Evolutionary conservation across 2,888 invertebrate species (phyloP).

Genomic region (Alloplasta piceator): DNA sequence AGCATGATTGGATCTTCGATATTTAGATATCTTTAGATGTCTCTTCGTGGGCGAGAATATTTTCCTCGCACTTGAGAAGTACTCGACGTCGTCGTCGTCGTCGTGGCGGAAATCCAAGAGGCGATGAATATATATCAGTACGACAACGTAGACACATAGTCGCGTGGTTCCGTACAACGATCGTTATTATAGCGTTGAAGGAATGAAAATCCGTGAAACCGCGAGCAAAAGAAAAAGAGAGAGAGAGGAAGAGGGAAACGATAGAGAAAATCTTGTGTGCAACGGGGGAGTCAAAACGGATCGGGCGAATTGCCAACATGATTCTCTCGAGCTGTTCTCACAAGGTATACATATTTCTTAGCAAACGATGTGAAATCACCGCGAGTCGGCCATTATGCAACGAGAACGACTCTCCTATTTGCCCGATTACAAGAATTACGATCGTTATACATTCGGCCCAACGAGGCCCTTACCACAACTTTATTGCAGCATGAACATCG

Average conservation of each 20-base stretch:
- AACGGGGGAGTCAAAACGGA: slow-evolving; percentile 67
- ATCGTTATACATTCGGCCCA: too few relatives aligned
- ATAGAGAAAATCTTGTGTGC: slow-evolving; percentile 47
- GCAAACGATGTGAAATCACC: slow-evolving; percentile 26
- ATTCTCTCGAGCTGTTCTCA: slow-evolving; percentile 29
- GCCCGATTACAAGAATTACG: too few relatives aligned
- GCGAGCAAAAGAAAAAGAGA: slow-evolving; percentile 25
- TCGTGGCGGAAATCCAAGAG: slow-evolving; percentile 48
- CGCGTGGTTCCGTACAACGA: slow-evolving; percentile 12
- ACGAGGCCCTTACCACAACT: too few relatives aligned
- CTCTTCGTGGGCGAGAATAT: neutral
- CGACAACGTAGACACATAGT: slow-evolving; percentile 28
- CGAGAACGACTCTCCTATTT: neutral
- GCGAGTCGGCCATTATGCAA: slow-evolving; percentile 22
- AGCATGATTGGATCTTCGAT: too few relatives aligned
- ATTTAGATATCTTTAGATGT: slow-evolving; percentile 13
- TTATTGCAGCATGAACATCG: too few relatives aligned
- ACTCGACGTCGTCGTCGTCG: slow-evolving; percentile 41
- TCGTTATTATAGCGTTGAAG: slow-evolving; percentile 57
- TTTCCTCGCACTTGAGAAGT: slow-evolving; percentile 13
- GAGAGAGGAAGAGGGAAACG: slow-evolving; percentile 32
- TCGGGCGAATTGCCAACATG: slow-evolving; percentile 58
- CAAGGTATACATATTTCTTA: slow-evolving; percentile 31
- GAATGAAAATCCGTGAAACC: slow-evolving; percentile 53
- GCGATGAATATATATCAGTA: slow-evolving; percentile 44